These are phyloP conservation scores for Pan paniscus DNA, from an alignment of 2,113 vertebrate species.

Conservation along the genomic window DNA sequence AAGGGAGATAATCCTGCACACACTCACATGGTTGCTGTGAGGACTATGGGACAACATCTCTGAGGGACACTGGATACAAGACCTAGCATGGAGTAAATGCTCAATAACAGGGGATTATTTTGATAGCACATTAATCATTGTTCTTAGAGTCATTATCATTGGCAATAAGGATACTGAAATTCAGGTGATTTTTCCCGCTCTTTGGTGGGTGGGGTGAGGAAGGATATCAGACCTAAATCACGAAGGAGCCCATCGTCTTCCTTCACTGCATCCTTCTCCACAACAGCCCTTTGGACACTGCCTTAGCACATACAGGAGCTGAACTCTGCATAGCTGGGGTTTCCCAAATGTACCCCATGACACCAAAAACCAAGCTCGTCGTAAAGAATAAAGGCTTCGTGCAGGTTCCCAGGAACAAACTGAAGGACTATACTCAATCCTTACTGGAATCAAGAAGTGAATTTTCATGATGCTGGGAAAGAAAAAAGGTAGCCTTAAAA, in stretches of 20 bases:
- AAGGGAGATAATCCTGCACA: background rate
- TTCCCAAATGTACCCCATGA: constrained; percentile 63
- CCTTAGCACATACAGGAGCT: background rate
- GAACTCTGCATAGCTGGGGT: constrained; percentile 39
- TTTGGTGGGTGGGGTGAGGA: background rate
- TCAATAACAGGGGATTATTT: background rate
- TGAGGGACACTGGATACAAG: background rate
- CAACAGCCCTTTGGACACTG: background rate
- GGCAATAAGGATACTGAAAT: background rate
- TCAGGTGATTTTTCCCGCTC: background rate
- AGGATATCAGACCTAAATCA: background rate
- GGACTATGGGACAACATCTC: background rate
- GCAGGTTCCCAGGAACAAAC: constrained; percentile 41
- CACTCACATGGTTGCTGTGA: background rate
- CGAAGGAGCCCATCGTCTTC: background rate
- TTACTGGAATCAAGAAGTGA: background rate
- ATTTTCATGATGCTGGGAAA: constrained; percentile 49
- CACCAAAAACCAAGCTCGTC: constrained; percentile 49
- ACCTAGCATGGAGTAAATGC: background rate
- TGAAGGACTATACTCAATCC: constrained; percentile 48
- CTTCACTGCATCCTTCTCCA: background rate
- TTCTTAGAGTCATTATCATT: background rate
- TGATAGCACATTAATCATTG: background rate
- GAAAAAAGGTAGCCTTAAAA: background rate
- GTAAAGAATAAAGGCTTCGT: constrained; percentile 71